Conservation (phyloP, 23 tunicate genomes). For the Phallusia fumigata region DNA sequence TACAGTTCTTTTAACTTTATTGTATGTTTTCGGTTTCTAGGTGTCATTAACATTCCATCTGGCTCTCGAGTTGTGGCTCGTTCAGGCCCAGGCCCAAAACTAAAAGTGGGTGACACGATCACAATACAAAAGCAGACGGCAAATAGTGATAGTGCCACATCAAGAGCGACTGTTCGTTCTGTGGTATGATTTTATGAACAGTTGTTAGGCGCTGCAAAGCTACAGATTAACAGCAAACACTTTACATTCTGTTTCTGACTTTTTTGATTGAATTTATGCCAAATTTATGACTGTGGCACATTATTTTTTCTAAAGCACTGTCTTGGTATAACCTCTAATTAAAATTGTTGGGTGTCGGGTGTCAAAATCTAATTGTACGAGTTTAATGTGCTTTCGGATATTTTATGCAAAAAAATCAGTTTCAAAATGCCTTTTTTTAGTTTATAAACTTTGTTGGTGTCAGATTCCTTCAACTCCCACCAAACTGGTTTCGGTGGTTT, state of each 20-base stretch:
- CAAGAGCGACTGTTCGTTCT: not conserved
- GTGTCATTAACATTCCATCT: slow-evolving; percentile 24
- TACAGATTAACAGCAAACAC: not conserved
- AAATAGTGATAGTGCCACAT: not conserved
- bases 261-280: too few species aligned
- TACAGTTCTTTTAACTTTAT: not conserved
- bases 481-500: slow-evolving; percentile 25
- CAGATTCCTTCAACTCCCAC: slow-evolving; percentile 49
- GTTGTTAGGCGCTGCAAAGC: not conserved
- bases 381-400: too few species aligned
- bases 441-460: not conserved
- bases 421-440: not conserved
- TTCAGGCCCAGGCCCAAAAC: slow-evolving; percentile 32
- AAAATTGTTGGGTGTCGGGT: too few species aligned
- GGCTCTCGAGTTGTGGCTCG: slow-evolving; percentile 17
- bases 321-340: too few species aligned
- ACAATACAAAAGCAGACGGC: slow-evolving; percentile 47
- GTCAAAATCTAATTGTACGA: too few species aligned
- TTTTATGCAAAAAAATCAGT: too few species aligned
- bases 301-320: not conserved
- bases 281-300: too few species aligned
- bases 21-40: not conserved
- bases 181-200: not conserved
- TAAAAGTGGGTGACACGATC: slow-evolving; percentile 92
- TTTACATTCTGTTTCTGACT: too few species aligned